Conservation (phyloP, 2,888 invertebrate genomes). For the Agonopterix arenella region DNA sequence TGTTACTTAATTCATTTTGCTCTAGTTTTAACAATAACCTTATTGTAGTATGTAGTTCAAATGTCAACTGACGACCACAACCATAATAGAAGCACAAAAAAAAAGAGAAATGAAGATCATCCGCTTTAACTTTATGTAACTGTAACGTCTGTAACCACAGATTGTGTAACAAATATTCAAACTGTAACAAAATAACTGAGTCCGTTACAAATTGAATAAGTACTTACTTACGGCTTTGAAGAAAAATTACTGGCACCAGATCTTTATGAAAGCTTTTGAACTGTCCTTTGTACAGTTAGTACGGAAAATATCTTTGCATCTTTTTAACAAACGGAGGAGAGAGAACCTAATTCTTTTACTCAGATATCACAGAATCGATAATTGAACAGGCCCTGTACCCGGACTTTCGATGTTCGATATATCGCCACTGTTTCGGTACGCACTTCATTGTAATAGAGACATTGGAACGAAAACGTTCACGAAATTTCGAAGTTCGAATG, state of each 20-base stretch:
- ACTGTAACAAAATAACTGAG: neutral
- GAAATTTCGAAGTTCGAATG: no score
- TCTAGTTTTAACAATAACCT: neutral
- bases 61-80: constrained; percentile 3
- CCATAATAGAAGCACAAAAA: neutral
- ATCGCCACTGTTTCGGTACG: no score
- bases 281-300: neutral
- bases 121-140: constrained; percentile 13
- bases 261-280: constrained; percentile 15
- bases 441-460: no score
- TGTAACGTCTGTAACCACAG: constrained; percentile 10
- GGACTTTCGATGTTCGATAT: no score
- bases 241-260: constrained; percentile 36
- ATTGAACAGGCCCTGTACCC: no score
- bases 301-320: no score
- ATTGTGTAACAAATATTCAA: constrained; percentile 19
- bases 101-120: constrained; percentile 29
- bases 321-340: no score
- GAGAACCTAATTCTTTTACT: no score
- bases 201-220: constrained; percentile 30
- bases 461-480: no score
- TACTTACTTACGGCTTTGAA: constrained; percentile 14
- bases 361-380: no score
- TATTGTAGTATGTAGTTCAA: constrained; percentile 4
- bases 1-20: no score